Evolutionary conservation across 2,888 invertebrate genomes (phyloP), one percentile per base, ranked within the genome.

Genomic region (Anorthoa munda): DNA sequence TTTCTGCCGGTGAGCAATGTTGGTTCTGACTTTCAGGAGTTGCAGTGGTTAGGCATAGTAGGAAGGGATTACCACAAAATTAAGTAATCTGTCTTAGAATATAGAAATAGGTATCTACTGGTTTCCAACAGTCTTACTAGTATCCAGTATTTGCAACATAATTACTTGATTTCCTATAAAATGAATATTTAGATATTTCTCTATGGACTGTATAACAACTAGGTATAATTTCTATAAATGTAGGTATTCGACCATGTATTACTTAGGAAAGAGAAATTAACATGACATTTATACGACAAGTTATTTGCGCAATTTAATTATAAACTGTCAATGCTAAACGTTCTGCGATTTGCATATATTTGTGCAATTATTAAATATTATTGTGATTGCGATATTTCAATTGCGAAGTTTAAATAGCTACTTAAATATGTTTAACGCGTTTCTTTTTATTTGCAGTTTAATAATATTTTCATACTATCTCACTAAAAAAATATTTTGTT

Each of bases 141-240:
- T 18, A 53, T 12, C 31, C 17, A 21, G 11, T 50, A 50, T 21
- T 63, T 23, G 64, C 51, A 53, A 46, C 12, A 23, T 48, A 75
- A 39, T 55, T 48, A 75, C 39, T 68, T 68, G 48, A 70, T 78
- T 70, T 79, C 45, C 56, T 26, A 45, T 50, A 50, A 73, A 73
- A 56, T 56, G 0, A 15, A 4, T n/a, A 59, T 59, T 21, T 45
- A 55, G 18, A 13, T 51, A 63, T 73, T 73, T 58, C 26, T 61
- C 15, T 45, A 12, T 5, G n/a, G 66, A 21, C 45, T 50, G 55
- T 46, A 21, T 46, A 23, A 39, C 18, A 50, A 79, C 58, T 63
- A 23, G 7, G 12, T 31, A 45, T 78, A 77, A 78, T 83, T 64
- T 78, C 46, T 50, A n/a, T 55, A 70, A 55, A 45, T n/a, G n/a